Conservation (phyloP, 1,140 invertebrate species). For the Centruroides vittatus region DNA sequence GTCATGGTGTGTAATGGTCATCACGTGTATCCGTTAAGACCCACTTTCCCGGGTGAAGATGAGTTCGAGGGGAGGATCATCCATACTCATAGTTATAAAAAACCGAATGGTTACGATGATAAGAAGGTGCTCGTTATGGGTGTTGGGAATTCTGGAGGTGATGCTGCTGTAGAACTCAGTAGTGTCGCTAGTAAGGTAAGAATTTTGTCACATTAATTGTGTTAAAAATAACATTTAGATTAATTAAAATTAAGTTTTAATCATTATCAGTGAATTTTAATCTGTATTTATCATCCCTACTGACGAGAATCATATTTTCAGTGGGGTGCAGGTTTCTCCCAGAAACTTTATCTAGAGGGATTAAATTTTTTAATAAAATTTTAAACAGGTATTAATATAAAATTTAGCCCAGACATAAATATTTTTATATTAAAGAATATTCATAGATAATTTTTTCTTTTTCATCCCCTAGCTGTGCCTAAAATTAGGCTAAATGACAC, state of each 20-base stretch:
- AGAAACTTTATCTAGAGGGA: too few species aligned
- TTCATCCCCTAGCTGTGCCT: too few species aligned
- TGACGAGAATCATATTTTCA: too few species aligned
- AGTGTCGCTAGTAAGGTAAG: constrained; percentile 32
- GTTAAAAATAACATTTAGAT: neutral
- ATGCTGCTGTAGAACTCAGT: constrained; percentile 36
- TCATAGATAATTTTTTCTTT: too few species aligned
- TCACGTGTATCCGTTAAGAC: constrained; percentile 11
- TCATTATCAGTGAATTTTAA: too few species aligned
- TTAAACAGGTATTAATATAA: too few species aligned
- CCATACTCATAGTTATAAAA: constrained; percentile 33
- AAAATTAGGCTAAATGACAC: too few species aligned
- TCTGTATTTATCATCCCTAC: neutral
- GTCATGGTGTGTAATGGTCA: constrained; percentile 32
- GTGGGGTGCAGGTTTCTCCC: too few species aligned
- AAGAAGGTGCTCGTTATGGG: constrained; percentile 35
- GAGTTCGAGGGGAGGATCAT: constrained; percentile 33
- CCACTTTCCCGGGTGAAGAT: constrained; percentile 20
- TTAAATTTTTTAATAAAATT: too few species aligned
- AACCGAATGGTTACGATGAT: constrained; percentile 25
- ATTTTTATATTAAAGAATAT: too few species aligned
- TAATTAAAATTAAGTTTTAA: too few species aligned
- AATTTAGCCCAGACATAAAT: too few species aligned
- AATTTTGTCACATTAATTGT: neutral
- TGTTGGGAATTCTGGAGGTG: constrained; percentile 22